A percentile compares a stretch with the other conserved stretches of the same genome.
phyloP scores from a whole-genome alignment of 1,140 invertebrate genomes.

The Kradibia gibbosae region DNA sequence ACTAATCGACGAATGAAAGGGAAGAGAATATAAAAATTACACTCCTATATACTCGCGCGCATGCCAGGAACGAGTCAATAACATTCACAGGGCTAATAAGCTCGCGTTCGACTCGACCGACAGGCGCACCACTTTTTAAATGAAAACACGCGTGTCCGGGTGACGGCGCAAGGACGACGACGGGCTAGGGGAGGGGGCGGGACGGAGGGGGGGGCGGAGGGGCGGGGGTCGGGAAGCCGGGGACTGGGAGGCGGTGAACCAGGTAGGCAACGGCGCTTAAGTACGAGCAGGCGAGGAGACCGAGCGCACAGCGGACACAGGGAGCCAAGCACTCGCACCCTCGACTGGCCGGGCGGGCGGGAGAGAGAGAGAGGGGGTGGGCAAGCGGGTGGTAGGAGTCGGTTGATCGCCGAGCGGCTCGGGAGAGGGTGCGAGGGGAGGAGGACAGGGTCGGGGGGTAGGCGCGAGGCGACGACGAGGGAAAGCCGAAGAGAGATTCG shows the following conservation, averaged over 20 bases:
- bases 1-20: constrained; percentile 25
- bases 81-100: constrained; percentile 15
- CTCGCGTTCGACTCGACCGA: neutral
- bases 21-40: constrained; percentile 26
- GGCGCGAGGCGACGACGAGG: too few relatives aligned
- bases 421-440: neutral
- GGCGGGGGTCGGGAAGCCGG: too few relatives aligned
- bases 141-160: neutral
- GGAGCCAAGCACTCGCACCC: neutral
- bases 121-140: constrained; percentile 5
- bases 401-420: too few relatives aligned
- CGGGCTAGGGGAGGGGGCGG: too few relatives aligned
- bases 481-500: too few relatives aligned
- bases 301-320: neutral
- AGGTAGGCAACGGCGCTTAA: too few relatives aligned
- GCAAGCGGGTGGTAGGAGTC: neutral
- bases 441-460: neutral
- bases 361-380: neutral
- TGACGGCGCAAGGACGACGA: too few relatives aligned
- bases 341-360: neutral
- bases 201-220: too few relatives aligned
- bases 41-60: constrained; percentile 4
- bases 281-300: too few relatives aligned
- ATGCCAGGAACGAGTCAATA: constrained; percentile 30
- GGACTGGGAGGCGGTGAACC: too few relatives aligned